Base-by-base conservation (phyloP, 2,888 invertebrate species). In the Germaria angustata region DNA sequence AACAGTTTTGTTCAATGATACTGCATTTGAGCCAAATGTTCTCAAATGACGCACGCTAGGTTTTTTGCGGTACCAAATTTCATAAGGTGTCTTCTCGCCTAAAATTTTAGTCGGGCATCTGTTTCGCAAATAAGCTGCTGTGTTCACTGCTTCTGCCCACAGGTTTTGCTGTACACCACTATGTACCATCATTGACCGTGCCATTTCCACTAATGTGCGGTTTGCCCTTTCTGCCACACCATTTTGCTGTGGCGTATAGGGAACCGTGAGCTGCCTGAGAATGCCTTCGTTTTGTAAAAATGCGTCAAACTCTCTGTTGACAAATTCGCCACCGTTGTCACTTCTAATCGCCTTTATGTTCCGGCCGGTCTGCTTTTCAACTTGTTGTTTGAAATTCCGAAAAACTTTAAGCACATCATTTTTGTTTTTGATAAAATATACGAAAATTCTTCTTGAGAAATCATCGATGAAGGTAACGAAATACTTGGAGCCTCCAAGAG, bases 171-270 rank as follows among this genome's bases (percentile, higher is more conserved):
- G 20, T 0, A 20, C 20, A 6, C 11, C n/a, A n/a, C 22, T 22
- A 3, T 22, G 22, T 11, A 49, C 49, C 22, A 22, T 13, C 49
- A 49, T 49, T 5, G 13, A 49, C 3, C 49, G 49, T 8, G 24
- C 24, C 49, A 49, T 49, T 1, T 22, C 49, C 20, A 49, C 49
- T 0, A 22, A 0, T 0, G 85, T 85, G 8, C 80, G 66, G 55
- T 85, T 86, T 0, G 73, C 81, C 5, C 84, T 41, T 41, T 85
- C 84, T 0, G 85, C 85, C 7, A 85, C 82, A 2, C 86, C 86
- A 36, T 86, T 86, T 36, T 17, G 20, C 17, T 36, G 20, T 11
- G 57, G 11, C 0, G 34, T 55, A 9, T 34, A 9, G 3, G 55
- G 55, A 0, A 17, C 32, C 4, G 32, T 32, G 1, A 32, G 8